Percentiles rank a stretch among this genome's conserved stretches.
Conservation (phyloP, 2,797 vertebrate species). For the Saxicola maurus region DNA sequence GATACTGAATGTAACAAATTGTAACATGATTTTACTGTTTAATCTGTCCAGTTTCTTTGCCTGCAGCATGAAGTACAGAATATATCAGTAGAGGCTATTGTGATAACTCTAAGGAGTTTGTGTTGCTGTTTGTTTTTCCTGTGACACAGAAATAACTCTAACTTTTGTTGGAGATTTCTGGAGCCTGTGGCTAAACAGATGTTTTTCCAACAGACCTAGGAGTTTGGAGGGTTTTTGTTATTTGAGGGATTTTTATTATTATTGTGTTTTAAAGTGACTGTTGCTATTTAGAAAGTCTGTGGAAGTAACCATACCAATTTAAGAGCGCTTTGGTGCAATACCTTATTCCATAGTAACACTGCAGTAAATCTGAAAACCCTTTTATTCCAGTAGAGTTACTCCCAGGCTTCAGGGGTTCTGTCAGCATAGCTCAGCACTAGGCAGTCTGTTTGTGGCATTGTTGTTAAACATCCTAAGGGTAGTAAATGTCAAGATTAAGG, state of each 20-base stretch:
- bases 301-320: background rate
- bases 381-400: background rate
- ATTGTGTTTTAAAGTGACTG: background rate
- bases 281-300: background rate
- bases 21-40: background rate
- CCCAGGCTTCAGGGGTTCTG: background rate
- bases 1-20: background rate
- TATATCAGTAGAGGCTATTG: background rate
- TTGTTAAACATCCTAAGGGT: background rate
- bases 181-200: background rate
- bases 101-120: background rate
- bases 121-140: conserved; percentile 1
- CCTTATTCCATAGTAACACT: background rate
- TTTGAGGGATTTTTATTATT: background rate
- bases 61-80: background rate
- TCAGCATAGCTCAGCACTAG: background rate
- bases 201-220: background rate
- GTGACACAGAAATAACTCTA: background rate
- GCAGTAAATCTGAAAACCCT: background rate
- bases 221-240: background rate
- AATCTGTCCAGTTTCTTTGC: background rate
- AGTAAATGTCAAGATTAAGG: background rate
- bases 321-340: background rate
- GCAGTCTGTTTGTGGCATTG: background rate
- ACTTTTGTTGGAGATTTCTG: background rate